These are phyloP conservation scores for Gallinago media DNA, from an alignment of 2,113 vertebrate genomes.

Conservation along the genomic window DNA sequence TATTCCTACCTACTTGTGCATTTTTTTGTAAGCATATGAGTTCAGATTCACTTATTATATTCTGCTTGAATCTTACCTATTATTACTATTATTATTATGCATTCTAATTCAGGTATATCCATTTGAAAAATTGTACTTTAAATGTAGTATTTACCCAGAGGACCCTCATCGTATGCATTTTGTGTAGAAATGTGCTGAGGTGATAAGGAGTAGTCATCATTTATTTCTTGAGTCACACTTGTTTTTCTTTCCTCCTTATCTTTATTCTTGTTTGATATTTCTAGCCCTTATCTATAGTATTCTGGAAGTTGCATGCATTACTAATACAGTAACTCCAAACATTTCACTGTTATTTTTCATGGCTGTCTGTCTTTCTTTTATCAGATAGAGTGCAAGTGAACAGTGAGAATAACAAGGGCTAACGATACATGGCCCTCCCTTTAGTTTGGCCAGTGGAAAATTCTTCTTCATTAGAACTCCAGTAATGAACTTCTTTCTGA, in stretches of 20 bases:
- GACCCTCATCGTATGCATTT: not conserved
- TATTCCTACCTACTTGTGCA: not conserved
- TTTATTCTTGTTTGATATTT: conserved; percentile 50
- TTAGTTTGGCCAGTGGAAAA: not conserved
- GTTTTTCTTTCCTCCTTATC: conserved; percentile 38
- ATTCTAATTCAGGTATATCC: not conserved
- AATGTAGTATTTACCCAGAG: not conserved
- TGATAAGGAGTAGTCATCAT: conserved; percentile 29
- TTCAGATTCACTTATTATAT: not conserved
- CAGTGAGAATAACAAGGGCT: not conserved
- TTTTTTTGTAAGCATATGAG: not conserved
- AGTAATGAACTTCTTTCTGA: not conserved
- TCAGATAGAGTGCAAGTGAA: conserved; percentile 15
- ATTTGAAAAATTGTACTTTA: not conserved
- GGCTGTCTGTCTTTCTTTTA: conserved; percentile 19
- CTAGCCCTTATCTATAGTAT: conserved; percentile 7
- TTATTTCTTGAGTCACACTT: conserved; percentile 30
- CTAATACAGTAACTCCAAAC: conserved; percentile 15
- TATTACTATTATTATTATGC: not conserved
- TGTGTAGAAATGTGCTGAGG: not conserved
- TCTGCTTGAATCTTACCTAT: not conserved
- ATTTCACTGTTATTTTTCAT: conserved; percentile 43
- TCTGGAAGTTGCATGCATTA: conserved; percentile 39
- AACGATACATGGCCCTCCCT: not conserved
- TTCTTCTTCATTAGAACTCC: not conserved